A percentile compares a stretch with the other conserved stretches of the same genome.
Conservation (phyloP, 1,140 invertebrate species). For the Pogonus chalceus region DNA sequence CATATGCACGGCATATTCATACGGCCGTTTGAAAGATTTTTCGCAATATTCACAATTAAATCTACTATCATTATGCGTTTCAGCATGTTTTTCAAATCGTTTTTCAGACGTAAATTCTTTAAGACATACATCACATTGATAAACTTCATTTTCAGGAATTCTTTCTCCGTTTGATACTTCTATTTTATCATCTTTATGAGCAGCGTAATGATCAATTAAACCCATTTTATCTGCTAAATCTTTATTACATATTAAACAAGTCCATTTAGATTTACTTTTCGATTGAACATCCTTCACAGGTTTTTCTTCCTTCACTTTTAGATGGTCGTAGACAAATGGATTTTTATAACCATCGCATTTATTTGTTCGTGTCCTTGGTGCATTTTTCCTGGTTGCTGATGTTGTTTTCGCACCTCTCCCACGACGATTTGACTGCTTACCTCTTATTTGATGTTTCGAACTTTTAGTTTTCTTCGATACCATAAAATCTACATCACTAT, state of each 20-base stretch:
- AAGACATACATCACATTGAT: conserved; percentile 39
- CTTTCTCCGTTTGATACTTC: conserved; percentile 11
- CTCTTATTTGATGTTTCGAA: too few species aligned
- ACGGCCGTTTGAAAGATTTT: conserved; percentile 25
- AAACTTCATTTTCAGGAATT: conserved; percentile 5
- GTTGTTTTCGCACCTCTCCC: too few species aligned
- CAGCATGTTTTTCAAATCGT: conserved; percentile 44
- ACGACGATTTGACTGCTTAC: too few species aligned
- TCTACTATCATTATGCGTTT: conserved; percentile 36
- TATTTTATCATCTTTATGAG: conserved; percentile 9
- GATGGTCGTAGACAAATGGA: not conserved
- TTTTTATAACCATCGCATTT: not conserved
- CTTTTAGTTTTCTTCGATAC: too few species aligned
- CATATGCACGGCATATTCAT: conserved; percentile 26
- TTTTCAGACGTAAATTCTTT: conserved; percentile 44
- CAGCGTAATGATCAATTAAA: not conserved
- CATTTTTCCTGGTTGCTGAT: too few species aligned
- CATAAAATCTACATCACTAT: too few species aligned
- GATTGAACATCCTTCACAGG: too few species aligned
- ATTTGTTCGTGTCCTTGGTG: not conserved
- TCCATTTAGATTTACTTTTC: not conserved
- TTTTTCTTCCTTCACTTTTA: conserved; percentile 9
- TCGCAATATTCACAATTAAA: conserved; percentile 29
- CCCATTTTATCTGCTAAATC: not conserved
- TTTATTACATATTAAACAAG: not conserved